These are phyloP conservation scores for Protophormia terraenovae DNA, from an alignment of 2,888 invertebrate species.

Conservation along the genomic window DNA sequence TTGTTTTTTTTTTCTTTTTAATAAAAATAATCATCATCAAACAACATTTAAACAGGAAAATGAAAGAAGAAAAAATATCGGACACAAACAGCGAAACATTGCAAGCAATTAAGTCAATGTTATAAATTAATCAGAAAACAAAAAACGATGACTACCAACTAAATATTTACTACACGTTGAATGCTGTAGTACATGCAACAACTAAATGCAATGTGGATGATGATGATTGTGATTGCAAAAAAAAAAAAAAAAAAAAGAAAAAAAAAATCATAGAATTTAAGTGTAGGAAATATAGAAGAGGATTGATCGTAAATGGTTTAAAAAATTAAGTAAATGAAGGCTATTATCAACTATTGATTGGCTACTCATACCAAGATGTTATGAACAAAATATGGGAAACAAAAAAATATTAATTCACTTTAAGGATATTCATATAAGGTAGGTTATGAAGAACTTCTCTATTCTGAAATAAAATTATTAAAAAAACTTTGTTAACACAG, in stretches of 20 bases:
- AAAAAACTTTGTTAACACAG: too few relatives aligned
- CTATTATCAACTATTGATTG: conserved; percentile 63
- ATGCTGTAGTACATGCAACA: background rate
- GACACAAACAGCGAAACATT: conserved; percentile 71
- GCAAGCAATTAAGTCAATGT: conserved; percentile 74
- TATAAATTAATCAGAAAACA: conserved; percentile 74
- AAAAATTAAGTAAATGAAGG: conserved; percentile 61
- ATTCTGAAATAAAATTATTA: too few relatives aligned
- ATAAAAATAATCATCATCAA: conserved; percentile 62
- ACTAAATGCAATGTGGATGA: conserved; percentile 47
- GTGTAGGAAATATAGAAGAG: conserved; percentile 45
- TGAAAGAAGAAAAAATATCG: conserved; percentile 57
- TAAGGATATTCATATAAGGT: conserved; percentile 13
- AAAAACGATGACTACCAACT: conserved; percentile 15
- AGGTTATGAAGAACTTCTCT: background rate
- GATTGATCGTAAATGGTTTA: conserved; percentile 62
- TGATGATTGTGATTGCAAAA: conserved; percentile 62
- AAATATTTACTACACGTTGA: conserved; percentile 19
- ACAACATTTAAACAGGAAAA: conserved; percentile 64
- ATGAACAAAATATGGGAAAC: background rate
- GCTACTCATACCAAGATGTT: conserved; percentile 53
- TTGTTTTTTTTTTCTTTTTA: conserved; percentile 21
- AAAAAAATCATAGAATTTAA: conserved; percentile 35
- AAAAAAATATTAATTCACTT: background rate
- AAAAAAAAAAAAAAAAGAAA: conserved; percentile 12